Percentiles rank a stretch among this genome's conserved stretches.
Conservation (phyloP, 1,140 invertebrate species). For the Leptinotarsa texana region DNA sequence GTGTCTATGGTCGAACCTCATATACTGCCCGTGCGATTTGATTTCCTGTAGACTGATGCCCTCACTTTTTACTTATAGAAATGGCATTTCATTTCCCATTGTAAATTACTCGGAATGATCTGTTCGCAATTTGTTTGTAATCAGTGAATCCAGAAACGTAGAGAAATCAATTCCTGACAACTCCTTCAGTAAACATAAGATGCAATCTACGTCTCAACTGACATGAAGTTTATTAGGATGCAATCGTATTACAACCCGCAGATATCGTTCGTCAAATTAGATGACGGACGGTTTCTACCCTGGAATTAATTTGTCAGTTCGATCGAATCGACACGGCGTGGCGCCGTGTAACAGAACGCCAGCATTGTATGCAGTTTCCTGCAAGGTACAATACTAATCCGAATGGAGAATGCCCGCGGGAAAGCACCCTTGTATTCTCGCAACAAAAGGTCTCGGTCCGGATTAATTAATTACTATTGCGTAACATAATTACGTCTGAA, state of each 20-base stretch:
- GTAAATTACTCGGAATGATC: too few relatives aligned
- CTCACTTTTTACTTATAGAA: too few relatives aligned
- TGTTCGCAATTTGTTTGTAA: too few relatives aligned
- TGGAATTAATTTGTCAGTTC: constrained; percentile 1
- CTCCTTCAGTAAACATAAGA: too few relatives aligned
- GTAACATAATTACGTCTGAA: constrained; percentile 6
- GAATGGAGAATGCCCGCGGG: constrained; percentile 7
- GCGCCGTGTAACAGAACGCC: background rate
- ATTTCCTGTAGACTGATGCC: too few relatives aligned
- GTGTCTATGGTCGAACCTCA: too few relatives aligned
- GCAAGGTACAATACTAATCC: background rate
- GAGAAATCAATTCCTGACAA: too few relatives aligned
- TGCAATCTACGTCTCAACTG: too few relatives aligned
- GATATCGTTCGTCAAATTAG: constrained; percentile 1
- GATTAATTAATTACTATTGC: background rate
- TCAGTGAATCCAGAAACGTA: too few relatives aligned
- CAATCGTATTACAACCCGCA: background rate
- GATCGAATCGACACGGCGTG: background rate
- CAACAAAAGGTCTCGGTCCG: background rate
- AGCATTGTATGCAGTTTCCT: constrained; percentile 7
- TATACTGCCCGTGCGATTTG: too few relatives aligned
- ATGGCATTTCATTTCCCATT: too few relatives aligned
- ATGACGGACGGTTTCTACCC: background rate
- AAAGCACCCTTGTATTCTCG: background rate
- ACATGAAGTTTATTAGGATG: too few relatives aligned